Conservation (phyloP, 1,140 invertebrate genomes). For the Ceratoteleas bidentatus region DNA sequence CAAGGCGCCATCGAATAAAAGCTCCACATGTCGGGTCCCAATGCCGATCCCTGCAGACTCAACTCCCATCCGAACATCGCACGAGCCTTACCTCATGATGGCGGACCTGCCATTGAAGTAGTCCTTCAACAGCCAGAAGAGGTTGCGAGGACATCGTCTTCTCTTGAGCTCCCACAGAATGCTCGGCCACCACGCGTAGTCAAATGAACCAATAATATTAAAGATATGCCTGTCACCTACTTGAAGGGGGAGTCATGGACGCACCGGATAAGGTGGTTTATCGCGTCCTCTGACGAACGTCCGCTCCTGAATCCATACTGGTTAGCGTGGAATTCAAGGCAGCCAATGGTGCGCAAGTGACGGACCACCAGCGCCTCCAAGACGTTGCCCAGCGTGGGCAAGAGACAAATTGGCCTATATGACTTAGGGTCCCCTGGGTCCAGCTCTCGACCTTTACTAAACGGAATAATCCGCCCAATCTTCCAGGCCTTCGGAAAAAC, state of each 20-base stretch:
- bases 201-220: background rate
- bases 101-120: background rate
- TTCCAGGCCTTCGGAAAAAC: no score
- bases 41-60: background rate
- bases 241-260: background rate
- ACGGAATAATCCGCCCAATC: no score
- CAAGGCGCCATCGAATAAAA: background rate
- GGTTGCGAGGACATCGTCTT: background rate
- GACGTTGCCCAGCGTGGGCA: background rate
- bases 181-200: no score
- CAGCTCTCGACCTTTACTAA: no score
- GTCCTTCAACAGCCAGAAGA: background rate
- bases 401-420: background rate
- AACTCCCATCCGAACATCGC: background rate
- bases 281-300: background rate
- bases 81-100: background rate
- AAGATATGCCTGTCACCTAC: background rate
- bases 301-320: background rate
- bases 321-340: background rate
- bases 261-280: background rate
- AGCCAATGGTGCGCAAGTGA: background rate
- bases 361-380: background rate
- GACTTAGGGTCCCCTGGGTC: no score
- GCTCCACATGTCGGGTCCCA: background rate
- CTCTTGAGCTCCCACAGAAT: background rate